A percentile compares a stretch with the other conserved stretches of the same genome.
Evolutionary conservation across 2,888 invertebrate genomes (phyloP).

Genomic region (Scaptodrosophila latifasciaeformis): DNA sequence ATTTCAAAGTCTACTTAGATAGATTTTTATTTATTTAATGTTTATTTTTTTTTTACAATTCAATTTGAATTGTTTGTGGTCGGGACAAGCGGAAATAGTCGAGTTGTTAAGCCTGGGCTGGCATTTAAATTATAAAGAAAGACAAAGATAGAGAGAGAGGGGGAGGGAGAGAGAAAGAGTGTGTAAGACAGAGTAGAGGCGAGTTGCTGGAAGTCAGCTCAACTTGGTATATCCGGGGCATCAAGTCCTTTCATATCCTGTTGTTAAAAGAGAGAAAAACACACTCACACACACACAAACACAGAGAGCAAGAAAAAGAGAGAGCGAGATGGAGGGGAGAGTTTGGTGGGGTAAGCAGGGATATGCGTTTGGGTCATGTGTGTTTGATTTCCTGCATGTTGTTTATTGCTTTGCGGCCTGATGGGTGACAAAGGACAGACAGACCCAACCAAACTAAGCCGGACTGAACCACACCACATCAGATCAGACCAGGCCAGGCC

Average conservation of each 20-base stretch:
- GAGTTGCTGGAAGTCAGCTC: background rate
- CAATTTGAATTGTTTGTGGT: no score
- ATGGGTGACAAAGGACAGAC: background rate
- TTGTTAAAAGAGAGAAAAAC: conserved; percentile 45
- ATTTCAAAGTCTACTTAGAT: no score
- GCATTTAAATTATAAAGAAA: no score
- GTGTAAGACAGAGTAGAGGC: background rate
- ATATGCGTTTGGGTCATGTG: conserved; percentile 3
- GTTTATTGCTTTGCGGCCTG: conserved; percentile 6
- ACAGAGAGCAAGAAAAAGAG: no score
- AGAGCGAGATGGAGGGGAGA: no score
- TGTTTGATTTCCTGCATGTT: conserved; percentile 4
- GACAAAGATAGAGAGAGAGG: no score
- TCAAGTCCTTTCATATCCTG: conserved; percentile 54
- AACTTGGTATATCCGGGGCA: conserved; percentile 36
- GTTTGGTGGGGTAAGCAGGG: no score
- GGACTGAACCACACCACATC: background rate
- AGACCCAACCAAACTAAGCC: background rate
- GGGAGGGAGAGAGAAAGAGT: no score
- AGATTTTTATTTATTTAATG: no score
- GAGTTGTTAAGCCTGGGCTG: no score
- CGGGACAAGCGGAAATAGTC: no score
- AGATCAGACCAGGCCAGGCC: background rate
- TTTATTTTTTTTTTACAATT: no score
- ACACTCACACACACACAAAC: conserved; percentile 30